Evolutionary conservation across 2,797 vertebrate species (phyloP), one percentile per base, ranked within the genome.

Genomic region (Neosilurus hyrtlii): DNA sequence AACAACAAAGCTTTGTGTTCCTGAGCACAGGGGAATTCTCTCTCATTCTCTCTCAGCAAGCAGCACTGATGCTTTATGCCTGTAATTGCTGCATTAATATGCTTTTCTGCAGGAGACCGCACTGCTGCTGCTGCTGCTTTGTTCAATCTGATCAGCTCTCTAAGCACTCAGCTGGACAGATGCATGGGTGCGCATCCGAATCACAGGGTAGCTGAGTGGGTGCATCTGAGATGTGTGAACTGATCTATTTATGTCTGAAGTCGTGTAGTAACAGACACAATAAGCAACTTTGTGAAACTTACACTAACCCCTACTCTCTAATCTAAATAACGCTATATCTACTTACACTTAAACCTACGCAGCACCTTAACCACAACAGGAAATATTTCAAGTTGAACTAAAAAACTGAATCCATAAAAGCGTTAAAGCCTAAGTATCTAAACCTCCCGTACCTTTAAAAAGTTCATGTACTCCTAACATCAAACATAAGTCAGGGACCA

Each of bases 61-160:
- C 87, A 76, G 88, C 87, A 89, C 87, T 86, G 91, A 89, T 91
- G 91, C 86, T 91, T 91, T 91, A 89, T 88, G 87, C 80, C 87
- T 90, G 84, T 93, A 94, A 94, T 93, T 94, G 93, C 91, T 88
- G 89, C 89, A 93, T 93, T 93, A 93, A 91, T 91, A 93, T 92
- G 90, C 90, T 86, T 90, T 92, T 91, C 90, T 90, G 86, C 86
- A 89, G 91, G 87, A 92, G 91, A 89, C 82, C 37, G 84, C 77
- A 78, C 84, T 85, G 90, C 87, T 87, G 81, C 87, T 85, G 83
- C 88, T 86, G 88, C 83, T 81, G 56, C 85, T 85, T 87, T 90
- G 90, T 86, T 89, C 77, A 90, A 88, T 86, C 83, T 79, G 78
- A 89, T 86, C 76, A 87, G 88, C 75, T 71, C 57, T 71, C 62